Conservation (phyloP, 2,888 invertebrate genomes). For the Meiosimyza decipiens region DNA sequence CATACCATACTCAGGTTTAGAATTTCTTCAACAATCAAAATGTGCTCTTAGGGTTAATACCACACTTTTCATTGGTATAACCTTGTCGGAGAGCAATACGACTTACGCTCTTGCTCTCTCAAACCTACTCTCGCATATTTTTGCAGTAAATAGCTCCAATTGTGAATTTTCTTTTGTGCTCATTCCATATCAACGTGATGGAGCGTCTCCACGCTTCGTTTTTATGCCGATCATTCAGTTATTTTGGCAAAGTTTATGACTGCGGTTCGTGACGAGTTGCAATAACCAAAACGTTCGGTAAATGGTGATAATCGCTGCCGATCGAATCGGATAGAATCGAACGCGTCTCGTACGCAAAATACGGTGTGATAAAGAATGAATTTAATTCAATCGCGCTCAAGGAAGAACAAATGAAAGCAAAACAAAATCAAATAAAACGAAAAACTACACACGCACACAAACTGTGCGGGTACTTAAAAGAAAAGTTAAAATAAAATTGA, state of each 20-base stretch:
- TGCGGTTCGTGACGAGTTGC: constrained; percentile 34
- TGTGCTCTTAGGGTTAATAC: no score
- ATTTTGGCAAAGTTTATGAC: constrained; percentile 53
- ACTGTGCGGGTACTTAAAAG: neutral
- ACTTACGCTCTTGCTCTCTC: no score
- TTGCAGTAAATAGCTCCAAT: constrained; percentile 7
- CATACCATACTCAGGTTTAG: no score
- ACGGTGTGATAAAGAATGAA: no score
- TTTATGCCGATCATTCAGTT: constrained; percentile 46
- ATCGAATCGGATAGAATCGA: no score
- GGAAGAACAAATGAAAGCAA: no score
- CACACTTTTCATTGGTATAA: no score
- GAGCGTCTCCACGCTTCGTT: constrained; percentile 15
- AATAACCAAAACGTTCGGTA: neutral
- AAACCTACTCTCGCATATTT: no score
- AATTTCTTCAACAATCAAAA: no score
- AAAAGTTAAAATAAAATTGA: neutral
- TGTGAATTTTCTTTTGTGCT: constrained; percentile 13
- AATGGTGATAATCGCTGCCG: neutral
- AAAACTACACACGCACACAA: neutral
- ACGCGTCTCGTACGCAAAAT: neutral
- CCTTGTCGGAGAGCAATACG: no score
- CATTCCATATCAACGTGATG: constrained; percentile 17
- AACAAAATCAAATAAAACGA: no score
- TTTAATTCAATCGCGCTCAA: no score